These are phyloP conservation scores for Sepioteuthis lessoniana DNA, from an alignment of 2,888 invertebrate genomes.

Conservation along the genomic window DNA sequence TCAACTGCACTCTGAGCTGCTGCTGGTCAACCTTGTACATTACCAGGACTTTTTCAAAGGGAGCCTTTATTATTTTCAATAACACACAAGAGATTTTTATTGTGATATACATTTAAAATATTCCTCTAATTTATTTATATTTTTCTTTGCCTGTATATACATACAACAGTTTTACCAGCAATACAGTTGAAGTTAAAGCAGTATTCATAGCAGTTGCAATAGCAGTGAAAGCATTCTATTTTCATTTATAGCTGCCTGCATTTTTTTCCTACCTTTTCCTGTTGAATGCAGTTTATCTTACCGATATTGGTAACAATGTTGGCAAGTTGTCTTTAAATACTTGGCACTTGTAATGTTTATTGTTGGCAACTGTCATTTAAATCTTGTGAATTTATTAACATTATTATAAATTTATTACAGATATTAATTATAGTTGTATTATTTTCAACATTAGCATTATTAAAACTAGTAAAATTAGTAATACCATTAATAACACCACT, in stretches of 20 bases:
- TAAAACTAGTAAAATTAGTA: background rate
- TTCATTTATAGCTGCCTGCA: background rate
- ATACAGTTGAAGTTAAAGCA: background rate
- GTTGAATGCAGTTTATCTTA: background rate
- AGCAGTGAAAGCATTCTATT: background rate
- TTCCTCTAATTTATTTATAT: background rate
- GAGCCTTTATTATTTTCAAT: background rate
- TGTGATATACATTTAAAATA: background rate
- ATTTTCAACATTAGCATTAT: background rate
- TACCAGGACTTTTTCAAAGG: background rate
- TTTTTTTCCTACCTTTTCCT: background rate
- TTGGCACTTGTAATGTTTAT: background rate
- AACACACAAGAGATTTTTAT: background rate
- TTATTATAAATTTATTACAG: background rate
- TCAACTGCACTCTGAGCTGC: too few species aligned
- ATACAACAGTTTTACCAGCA: background rate
- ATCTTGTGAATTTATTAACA: background rate
- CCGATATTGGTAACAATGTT: background rate
- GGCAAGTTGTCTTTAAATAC: background rate
- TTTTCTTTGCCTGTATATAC: background rate
- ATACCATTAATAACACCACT: background rate
- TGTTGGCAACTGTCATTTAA: background rate
- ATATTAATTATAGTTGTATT: too few species aligned
- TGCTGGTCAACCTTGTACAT: background rate
- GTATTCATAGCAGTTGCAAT: background rate